These are phyloP conservation scores for Lampropteryx suffumata DNA, from an alignment of 2,888 invertebrate genomes.

Conservation along the genomic window DNA sequence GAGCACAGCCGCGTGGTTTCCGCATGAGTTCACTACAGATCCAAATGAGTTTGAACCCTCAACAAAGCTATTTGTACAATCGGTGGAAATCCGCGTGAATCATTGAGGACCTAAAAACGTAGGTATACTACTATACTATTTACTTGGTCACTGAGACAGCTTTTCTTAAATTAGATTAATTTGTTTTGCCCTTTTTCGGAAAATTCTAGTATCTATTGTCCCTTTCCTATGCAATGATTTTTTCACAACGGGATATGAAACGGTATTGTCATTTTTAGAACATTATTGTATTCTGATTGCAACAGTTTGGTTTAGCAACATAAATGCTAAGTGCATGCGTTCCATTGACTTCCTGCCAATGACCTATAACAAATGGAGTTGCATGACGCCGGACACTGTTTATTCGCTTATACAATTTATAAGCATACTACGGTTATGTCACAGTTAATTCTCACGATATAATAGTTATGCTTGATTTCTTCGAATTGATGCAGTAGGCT, in stretches of 20 bases:
- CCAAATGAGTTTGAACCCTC: constrained; percentile 25
- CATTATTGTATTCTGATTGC: too few relatives aligned
- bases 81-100: constrained; percentile 41
- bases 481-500: constrained; percentile 18
- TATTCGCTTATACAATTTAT: constrained; percentile 41
- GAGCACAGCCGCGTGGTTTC: constrained; percentile 42
- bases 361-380: constrained; percentile 63
- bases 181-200: too few relatives aligned
- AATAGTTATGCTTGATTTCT: constrained; percentile 21
- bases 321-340: constrained; percentile 39
- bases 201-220: too few relatives aligned
- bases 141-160: not conserved
- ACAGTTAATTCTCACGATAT: constrained; percentile 38
- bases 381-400: constrained; percentile 37
- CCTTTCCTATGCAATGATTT: too few relatives aligned
- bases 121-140: not conserved
- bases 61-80: constrained; percentile 20
- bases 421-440: constrained; percentile 46
- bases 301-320: constrained; percentile 8
- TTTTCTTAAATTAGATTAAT: too few relatives aligned
- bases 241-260: too few relatives aligned
- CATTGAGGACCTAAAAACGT: constrained; percentile 28
- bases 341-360: constrained; percentile 68
- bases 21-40: constrained; percentile 42
- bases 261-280: too few relatives aligned